phyloP scores from a whole-genome alignment of 2,888 invertebrate species.

The Limnephilus lunatus region DNA sequence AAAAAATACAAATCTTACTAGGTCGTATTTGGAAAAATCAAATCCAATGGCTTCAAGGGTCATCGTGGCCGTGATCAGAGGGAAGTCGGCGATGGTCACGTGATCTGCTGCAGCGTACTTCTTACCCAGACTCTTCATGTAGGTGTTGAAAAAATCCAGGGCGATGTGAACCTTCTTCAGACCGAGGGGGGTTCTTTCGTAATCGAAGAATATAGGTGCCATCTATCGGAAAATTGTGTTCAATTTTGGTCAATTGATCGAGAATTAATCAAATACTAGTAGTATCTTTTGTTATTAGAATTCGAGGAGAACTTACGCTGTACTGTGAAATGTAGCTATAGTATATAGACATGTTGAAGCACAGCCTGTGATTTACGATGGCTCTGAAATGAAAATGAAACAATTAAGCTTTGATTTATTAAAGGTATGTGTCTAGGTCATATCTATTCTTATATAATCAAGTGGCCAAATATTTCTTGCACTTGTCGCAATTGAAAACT shows the following conservation, averaged over 20 bases:
- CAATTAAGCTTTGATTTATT: no score
- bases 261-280: background rate
- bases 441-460: no score
- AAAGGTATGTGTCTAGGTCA: no score
- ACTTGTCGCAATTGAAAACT: no score
- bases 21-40: conserved; percentile 79
- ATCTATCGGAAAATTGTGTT: conserved; percentile 73
- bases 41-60: conserved; percentile 85
- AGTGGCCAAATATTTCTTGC: no score
- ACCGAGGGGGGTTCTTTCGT: conserved; percentile 81
- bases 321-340: conserved; percentile 83
- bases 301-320: conserved; percentile 75
- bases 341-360: conserved; percentile 87
- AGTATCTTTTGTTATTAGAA: background rate
- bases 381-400: conserved; percentile 74
- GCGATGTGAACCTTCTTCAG: conserved; percentile 84
- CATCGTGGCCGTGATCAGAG: conserved; percentile 83
- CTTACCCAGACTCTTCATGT: conserved; percentile 79
- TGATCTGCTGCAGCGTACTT: conserved; percentile 83
- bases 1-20: conserved; percentile 69
- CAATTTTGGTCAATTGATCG: background rate
- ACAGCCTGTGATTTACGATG: conserved; percentile 86
- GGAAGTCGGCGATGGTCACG: conserved; percentile 87
- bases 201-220: conserved; percentile 88
- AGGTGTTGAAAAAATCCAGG: conserved; percentile 82